phyloP scores from a whole-genome alignment of 2,113 vertebrate species.

The Pungitius pungitius region DNA sequence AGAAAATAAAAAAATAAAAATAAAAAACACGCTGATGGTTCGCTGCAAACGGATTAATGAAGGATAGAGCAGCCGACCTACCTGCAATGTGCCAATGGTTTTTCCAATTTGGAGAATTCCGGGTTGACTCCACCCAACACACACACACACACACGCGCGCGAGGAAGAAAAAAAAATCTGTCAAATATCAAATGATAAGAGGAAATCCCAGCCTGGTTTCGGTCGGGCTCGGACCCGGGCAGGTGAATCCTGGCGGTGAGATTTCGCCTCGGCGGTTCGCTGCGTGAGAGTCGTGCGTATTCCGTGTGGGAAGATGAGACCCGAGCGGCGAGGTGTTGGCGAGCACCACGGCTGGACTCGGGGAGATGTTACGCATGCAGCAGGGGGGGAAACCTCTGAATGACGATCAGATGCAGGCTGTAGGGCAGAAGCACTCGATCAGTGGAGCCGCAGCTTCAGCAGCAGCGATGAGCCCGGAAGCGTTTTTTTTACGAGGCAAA shows the following conservation, averaged over 20 bases:
- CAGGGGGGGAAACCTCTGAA: slow-evolving; percentile 76
- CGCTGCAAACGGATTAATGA: slow-evolving; percentile 39
- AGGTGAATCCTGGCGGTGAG: slow-evolving; percentile 41
- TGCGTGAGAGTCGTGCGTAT: slow-evolving; percentile 60
- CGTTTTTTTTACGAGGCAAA: slow-evolving; percentile 11
- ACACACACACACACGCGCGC: slow-evolving; percentile 43
- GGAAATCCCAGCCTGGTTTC: slow-evolving; percentile 74
- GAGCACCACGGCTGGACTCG: slow-evolving; percentile 66
- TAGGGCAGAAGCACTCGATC: slow-evolving; percentile 58
- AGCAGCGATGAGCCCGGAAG: slow-evolving; percentile 17
- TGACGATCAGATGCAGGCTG: slow-evolving; percentile 72
- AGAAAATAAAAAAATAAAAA: background rate
- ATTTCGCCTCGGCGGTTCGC: slow-evolving; percentile 49
- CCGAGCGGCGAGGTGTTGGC: slow-evolving; percentile 52
- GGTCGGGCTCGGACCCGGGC: slow-evolving; percentile 43
- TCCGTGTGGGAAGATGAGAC: slow-evolving; percentile 62
- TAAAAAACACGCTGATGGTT: background rate
- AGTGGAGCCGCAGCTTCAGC: slow-evolving; percentile 43
- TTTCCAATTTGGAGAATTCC: slow-evolving; percentile 74
- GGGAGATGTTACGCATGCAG: slow-evolving; percentile 74
- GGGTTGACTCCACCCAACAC: slow-evolving; percentile 80
- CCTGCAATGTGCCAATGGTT: slow-evolving; percentile 75
- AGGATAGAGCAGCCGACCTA: slow-evolving; percentile 62
- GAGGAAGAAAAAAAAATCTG: slow-evolving; percentile 49
- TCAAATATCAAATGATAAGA: slow-evolving; percentile 72